Percentiles rank a stretch among this genome's conserved stretches.
phyloP scores from a whole-genome alignment of 2,113 vertebrate species.

The Echinops telfairi region DNA sequence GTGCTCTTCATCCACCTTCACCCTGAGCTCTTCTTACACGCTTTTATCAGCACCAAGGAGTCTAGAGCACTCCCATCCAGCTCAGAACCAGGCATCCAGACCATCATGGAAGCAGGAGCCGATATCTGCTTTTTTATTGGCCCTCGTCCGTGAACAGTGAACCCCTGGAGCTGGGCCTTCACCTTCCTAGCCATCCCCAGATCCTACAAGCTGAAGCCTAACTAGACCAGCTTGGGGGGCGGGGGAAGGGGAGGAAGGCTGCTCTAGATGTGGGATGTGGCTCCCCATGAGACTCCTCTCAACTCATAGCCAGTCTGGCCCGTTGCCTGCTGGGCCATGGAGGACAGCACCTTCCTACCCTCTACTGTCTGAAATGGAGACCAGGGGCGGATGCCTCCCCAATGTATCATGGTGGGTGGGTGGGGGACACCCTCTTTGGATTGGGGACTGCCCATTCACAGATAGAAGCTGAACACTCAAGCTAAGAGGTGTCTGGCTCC shows the following conservation, averaged over 20 bases:
- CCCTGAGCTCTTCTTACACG: background rate
- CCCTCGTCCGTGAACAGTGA: background rate
- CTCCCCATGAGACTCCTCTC: background rate
- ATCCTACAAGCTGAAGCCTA: background rate
- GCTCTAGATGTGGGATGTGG: background rate
- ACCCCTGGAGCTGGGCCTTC: background rate
- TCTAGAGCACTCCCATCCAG: background rate
- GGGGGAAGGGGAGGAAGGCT: background rate
- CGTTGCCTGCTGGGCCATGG: background rate
- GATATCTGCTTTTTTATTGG: background rate
- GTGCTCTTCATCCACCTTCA: background rate
- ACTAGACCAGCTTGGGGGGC: no score
- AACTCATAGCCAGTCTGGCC: background rate
- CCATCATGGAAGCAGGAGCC: background rate
- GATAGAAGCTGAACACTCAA: background rate
- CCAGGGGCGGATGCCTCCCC: background rate
- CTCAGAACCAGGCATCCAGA: background rate
- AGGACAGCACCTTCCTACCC: background rate
- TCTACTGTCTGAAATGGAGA: background rate
- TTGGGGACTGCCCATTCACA: background rate
- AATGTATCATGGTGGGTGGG: rapidly evolving
- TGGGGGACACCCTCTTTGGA: no score
- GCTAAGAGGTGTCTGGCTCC: background rate
- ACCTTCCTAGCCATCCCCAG: background rate
- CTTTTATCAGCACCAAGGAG: background rate